Percentiles rank a stretch among this genome's conserved stretches.
phyloP scores from a whole-genome alignment of 2,888 invertebrate species.

The Pyrrhia umbra region DNA sequence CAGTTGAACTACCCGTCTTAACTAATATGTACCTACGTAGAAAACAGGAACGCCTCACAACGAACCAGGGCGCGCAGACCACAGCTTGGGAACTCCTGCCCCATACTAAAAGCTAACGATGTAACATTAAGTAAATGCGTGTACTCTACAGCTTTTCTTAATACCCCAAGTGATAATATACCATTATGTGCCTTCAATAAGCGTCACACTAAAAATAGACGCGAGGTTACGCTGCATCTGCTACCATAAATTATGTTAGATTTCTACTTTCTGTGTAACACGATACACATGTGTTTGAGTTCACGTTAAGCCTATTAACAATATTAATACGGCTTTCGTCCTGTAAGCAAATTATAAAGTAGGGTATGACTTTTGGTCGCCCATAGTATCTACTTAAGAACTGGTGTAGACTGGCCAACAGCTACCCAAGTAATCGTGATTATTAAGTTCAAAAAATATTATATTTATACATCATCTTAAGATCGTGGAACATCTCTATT shows the following conservation, averaged over 20 bases:
- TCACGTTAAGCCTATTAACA: constrained; percentile 53
- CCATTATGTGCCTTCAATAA: constrained; percentile 43
- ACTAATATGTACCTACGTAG: too few relatives aligned
- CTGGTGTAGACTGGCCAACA: too few relatives aligned
- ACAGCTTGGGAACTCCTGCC: too few relatives aligned
- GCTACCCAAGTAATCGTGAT: too few relatives aligned
- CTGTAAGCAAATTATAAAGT: constrained; percentile 3
- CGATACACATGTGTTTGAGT: constrained; percentile 59
- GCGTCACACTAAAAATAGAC: constrained; percentile 51
- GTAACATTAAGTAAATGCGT: too few relatives aligned
- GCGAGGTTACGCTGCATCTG: constrained; percentile 59
- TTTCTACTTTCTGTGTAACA: constrained; percentile 76
- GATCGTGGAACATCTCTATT: not conserved
- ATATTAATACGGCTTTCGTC: constrained; percentile 43
- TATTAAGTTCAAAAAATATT: too few relatives aligned
- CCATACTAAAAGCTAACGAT: too few relatives aligned
- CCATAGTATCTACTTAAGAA: not conserved
- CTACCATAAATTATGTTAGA: constrained; percentile 61
- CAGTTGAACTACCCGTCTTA: too few relatives aligned
- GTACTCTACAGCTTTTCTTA: not conserved
- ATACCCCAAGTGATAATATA: constrained; percentile 18
- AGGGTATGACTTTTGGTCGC: not conserved
- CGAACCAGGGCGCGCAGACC: too few relatives aligned
- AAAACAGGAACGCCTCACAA: too few relatives aligned
- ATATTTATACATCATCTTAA: too few relatives aligned